A percentile compares a stretch with the other conserved stretches of the same genome.
Conservation (phyloP, 2,113 vertebrate genomes). For the Dasyornis broadbenti region DNA sequence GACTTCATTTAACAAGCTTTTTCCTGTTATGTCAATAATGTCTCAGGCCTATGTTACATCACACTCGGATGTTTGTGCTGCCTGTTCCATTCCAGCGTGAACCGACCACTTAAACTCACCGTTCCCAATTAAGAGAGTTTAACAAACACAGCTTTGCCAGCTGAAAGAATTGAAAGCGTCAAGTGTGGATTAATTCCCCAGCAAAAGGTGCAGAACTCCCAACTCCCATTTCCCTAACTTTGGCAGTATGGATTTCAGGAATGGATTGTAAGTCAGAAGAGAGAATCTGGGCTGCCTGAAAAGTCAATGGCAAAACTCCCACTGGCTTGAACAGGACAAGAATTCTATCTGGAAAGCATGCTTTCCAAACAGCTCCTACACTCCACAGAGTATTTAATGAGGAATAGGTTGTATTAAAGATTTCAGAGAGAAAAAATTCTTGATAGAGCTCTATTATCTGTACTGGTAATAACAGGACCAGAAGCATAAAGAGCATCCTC, state of each 20-base stretch:
- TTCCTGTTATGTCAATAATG: not conserved
- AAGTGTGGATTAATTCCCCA: not conserved
- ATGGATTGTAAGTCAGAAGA: not conserved
- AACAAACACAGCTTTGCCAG: not conserved
- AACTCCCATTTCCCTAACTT: not conserved
- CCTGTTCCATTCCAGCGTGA: not conserved
- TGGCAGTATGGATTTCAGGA: not conserved
- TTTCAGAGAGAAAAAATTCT: not conserved
- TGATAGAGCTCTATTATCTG: not conserved
- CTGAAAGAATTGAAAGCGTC: not conserved
- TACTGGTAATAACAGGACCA: not conserved
- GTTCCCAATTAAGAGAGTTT: not conserved
- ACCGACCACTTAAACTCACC: not conserved
- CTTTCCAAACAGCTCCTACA: not conserved
- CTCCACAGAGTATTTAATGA: not conserved
- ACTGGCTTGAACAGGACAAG: not conserved
- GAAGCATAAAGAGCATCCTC: not conserved
- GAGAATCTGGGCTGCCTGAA: not conserved
- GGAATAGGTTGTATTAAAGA: not conserved
- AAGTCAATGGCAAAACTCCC: not conserved
- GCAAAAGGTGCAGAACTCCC: not conserved
- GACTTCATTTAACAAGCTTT: constrained; percentile 10
- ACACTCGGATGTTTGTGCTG: not conserved
- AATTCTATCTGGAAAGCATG: not conserved
- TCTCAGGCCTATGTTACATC: not conserved